Evolutionary conservation across 2,113 vertebrate genomes (phyloP).

Genomic region (Vanacampus margaritifer): DNA sequence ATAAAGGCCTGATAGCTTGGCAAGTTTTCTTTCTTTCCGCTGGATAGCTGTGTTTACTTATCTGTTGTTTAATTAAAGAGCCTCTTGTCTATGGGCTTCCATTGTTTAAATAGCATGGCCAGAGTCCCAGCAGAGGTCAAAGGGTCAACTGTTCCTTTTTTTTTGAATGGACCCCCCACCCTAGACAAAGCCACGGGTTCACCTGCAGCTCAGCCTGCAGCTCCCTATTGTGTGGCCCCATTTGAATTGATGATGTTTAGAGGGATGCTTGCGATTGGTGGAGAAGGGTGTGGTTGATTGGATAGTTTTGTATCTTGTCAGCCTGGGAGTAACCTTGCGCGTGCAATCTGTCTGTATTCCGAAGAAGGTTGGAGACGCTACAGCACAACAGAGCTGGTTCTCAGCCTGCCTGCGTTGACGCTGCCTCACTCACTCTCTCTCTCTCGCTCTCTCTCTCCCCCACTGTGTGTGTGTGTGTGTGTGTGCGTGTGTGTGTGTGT

Average conservation of each 20-base stretch:
- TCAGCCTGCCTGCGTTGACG: conserved; percentile 39
- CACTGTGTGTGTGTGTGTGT: not conserved
- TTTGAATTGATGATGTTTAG: conserved; percentile 92
- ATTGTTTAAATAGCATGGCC: conserved; percentile 74
- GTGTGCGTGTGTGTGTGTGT: not conserved
- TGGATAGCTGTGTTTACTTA: conserved; percentile 74
- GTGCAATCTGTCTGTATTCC: conserved; percentile 89
- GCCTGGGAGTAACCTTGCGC: conserved; percentile 84
- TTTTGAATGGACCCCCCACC: conserved; percentile 62
- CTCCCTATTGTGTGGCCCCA: conserved; percentile 84
- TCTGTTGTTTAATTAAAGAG: conserved; percentile 79
- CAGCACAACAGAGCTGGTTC: conserved; percentile 69
- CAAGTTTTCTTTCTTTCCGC: conserved; percentile 54
- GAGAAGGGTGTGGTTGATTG: conserved; percentile 92
- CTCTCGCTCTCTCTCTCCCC: conserved; percentile 26
- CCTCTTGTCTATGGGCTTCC: conserved; percentile 67
- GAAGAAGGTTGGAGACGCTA: conserved; percentile 82
- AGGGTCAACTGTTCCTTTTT: conserved; percentile 78
- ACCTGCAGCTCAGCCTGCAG: conserved; percentile 79
- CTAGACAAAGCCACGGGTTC: conserved; percentile 79
- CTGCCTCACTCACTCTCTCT: conserved; percentile 22
- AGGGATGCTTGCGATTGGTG: conserved; percentile 91
- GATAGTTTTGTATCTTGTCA: conserved; percentile 92
- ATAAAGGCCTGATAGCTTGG: conserved; percentile 60
- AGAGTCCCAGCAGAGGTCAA: conserved; percentile 76